Percentiles rank a stretch among this genome's conserved stretches.
These are phyloP conservation scores for Orchestes rusci DNA, from an alignment of 2,888 invertebrate genomes.

Conservation along the genomic window DNA sequence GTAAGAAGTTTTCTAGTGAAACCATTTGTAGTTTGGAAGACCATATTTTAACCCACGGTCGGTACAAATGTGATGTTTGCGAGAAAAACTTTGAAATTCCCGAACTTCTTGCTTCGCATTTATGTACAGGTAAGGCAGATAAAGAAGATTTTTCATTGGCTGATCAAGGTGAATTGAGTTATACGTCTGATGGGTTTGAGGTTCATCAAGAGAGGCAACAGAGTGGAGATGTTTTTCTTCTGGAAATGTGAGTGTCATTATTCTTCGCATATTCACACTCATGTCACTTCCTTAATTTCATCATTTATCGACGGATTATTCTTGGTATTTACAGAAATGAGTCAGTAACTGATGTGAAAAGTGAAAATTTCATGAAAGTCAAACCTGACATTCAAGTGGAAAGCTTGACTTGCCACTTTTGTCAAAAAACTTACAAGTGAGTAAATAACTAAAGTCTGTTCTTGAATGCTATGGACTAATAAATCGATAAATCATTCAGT, in stretches of 20 bases:
- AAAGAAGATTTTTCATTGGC: neutral
- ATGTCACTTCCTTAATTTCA: no score
- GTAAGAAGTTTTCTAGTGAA: neutral
- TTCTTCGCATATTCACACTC: no score
- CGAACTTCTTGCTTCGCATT: slow-evolving; percentile 17
- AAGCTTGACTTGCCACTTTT: slow-evolving; percentile 26
- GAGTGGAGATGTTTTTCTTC: no score
- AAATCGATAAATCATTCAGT: neutral
- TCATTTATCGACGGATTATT: no score
- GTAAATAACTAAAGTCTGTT: neutral
- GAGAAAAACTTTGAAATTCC: slow-evolving; percentile 24
- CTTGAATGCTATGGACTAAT: neutral
- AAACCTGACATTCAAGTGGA: slow-evolving; percentile 15
- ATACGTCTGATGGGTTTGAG: no score
- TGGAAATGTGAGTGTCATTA: no score
- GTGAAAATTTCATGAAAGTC: no score
- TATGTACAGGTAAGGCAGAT: slow-evolving; percentile 16
- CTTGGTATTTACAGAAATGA: no score
- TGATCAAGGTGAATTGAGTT: neutral
- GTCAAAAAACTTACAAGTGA: slow-evolving; percentile 29
- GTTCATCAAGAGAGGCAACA: no score
- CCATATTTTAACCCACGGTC: slow-evolving; percentile 23
- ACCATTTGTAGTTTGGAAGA: slow-evolving; percentile 18
- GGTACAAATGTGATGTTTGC: slow-evolving; percentile 22
- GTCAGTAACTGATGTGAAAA: no score